Evolutionary conservation across 2,888 invertebrate species (phyloP).

Genomic region (Anarsia innoxiella): DNA sequence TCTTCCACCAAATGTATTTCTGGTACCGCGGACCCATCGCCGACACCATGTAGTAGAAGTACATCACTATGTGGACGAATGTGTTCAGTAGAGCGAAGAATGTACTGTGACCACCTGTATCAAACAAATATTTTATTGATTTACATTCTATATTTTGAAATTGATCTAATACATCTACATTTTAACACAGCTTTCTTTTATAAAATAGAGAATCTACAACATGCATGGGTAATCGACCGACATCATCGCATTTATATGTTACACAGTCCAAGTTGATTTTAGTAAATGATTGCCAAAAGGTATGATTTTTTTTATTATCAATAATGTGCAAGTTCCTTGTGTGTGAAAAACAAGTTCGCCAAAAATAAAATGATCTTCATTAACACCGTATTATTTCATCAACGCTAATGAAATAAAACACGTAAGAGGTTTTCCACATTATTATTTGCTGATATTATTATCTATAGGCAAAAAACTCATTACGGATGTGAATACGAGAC

Average conservation of each 20-base stretch:
- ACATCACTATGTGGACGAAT: conserved; percentile 98
- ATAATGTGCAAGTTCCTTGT: too few species aligned
- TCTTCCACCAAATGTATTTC: conserved; percentile 98
- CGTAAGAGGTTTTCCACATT: not conserved
- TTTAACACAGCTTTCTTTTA: too few species aligned
- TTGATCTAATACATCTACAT: too few species aligned
- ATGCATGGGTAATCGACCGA: too few species aligned
- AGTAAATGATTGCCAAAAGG: too few species aligned
- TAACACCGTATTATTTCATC: not conserved
- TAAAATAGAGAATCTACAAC: too few species aligned
- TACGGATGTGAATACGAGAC: conserved; percentile 16
- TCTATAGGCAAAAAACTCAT: conserved; percentile 8
- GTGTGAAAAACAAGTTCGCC: too few species aligned
- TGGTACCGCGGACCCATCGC: conserved; percentile 95
- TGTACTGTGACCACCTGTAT: conserved; percentile 96
- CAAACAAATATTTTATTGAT: conserved; percentile 22
- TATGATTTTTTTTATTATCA: too few species aligned
- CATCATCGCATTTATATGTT: too few species aligned
- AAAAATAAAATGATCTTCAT: too few species aligned
- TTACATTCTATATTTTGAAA: too few species aligned
- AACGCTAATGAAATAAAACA: not conserved
- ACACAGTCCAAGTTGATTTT: too few species aligned
- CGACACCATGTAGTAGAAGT: conserved; percentile 96
- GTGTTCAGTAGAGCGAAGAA: conserved; percentile 96
- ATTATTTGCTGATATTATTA: not conserved